Percentiles rank a stretch among this genome's conserved stretches.
phyloP scores from a whole-genome alignment of 2,113 vertebrate species.

The Petaurus breviceps region DNA sequence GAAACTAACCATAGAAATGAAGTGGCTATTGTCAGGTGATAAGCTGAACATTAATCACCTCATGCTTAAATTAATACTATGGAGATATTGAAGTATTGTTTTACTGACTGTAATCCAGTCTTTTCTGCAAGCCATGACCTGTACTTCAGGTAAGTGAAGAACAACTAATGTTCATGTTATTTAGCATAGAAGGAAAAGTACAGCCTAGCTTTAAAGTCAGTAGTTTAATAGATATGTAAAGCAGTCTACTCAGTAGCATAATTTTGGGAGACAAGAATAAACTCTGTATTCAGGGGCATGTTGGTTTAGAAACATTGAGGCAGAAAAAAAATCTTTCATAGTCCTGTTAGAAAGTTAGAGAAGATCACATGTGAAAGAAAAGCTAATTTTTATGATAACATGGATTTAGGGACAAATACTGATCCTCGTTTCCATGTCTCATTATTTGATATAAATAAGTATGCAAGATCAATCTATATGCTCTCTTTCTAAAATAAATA shows the following conservation, averaged over 20 bases:
- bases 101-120: neutral
- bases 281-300: neutral
- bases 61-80: accelerated
- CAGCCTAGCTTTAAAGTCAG: neutral
- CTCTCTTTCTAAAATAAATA: neutral
- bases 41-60: neutral
- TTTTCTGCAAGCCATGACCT: neutral
- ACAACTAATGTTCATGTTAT: neutral
- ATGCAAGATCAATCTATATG: neutral
- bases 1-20: neutral
- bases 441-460: neutral
- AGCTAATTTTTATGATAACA: constrained; percentile 55
- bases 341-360: neutral
- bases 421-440: constrained; percentile 52
- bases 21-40: neutral
- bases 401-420: constrained; percentile 53
- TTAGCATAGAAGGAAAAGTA: neutral
- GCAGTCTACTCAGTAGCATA: neutral
- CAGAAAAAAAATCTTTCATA: neutral
- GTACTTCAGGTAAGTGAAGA: constrained; percentile 7
- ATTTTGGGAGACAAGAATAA: neutral
- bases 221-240: neutral
- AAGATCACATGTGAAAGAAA: constrained; percentile 36
- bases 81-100: neutral
- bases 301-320: neutral